phyloP scores from a whole-genome alignment of 1,140 invertebrate genomes.

The Potamilus streckersoni region DNA sequence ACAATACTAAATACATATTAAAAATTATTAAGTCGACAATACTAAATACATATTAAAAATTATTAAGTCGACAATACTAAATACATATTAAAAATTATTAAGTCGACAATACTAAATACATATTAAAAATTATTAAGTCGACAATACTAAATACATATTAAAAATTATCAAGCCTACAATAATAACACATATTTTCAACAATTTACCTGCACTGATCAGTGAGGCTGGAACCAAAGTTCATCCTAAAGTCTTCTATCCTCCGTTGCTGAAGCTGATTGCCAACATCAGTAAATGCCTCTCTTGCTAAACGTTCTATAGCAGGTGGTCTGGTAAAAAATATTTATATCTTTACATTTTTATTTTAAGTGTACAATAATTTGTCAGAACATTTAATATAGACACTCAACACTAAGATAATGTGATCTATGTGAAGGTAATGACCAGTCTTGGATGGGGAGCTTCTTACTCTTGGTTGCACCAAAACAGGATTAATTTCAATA shows the following conservation, averaged over 20 bases:
- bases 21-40: not conserved
- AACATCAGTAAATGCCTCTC: constrained; percentile 64
- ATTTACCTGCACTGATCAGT: constrained; percentile 44
- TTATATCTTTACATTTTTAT: not conserved
- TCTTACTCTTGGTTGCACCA: too few species aligned
- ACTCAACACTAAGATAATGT: not conserved
- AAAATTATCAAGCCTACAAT: not conserved
- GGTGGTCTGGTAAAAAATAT: constrained; percentile 32
- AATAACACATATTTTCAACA: not conserved
- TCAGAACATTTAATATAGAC: not conserved
- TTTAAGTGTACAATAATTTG: not conserved
- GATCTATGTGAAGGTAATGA: too few species aligned
- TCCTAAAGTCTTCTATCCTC: constrained; percentile 57
- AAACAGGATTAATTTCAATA: too few species aligned
- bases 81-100: not conserved
- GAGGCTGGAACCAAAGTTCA: constrained; percentile 52
- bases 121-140: not conserved
- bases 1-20: not conserved
- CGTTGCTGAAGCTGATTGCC: constrained; percentile 61
- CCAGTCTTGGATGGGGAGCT: too few species aligned
- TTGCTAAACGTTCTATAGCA: constrained; percentile 50
- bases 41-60: not conserved
- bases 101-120: not conserved
- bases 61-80: too few species aligned
- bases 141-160: not conserved